Percentiles rank a stretch among this genome's conserved stretches.
Evolutionary conservation across 2,113 vertebrate genomes (phyloP).

Genomic region (Pan paniscus): DNA sequence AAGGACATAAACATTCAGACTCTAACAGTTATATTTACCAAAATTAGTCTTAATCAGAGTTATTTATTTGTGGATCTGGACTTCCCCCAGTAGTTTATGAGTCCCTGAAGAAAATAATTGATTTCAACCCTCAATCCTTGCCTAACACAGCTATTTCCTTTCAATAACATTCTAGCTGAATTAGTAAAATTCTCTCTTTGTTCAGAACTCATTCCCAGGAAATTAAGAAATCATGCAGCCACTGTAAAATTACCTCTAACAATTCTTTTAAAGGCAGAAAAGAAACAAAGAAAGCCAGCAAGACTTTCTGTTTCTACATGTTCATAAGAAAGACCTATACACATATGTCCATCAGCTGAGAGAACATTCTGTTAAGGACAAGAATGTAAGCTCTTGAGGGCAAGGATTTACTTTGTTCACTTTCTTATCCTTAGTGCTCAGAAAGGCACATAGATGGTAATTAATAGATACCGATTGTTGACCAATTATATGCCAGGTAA

Average conservation of each 20-base stretch:
- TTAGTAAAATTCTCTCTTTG: not conserved
- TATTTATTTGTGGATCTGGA: not conserved
- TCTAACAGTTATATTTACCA: not conserved
- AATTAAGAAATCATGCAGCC: not conserved
- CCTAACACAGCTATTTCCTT: not conserved
- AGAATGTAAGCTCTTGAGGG: not conserved
- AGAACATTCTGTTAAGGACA: not conserved
- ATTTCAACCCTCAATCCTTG: not conserved
- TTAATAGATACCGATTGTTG: not conserved
- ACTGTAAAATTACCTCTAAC: not conserved
- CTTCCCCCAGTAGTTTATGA: not conserved
- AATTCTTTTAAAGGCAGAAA: not conserved
- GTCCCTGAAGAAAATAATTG: not conserved
- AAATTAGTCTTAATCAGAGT: not conserved
- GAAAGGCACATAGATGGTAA: not conserved
- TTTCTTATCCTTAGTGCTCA: not conserved
- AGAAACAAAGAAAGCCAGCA: not conserved
- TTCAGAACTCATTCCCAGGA: not conserved
- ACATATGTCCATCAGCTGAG: not conserved
- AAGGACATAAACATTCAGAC: not conserved
- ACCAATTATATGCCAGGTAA: not conserved
- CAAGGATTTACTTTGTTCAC: not conserved
- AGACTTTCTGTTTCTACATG: not conserved
- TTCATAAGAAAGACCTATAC: not conserved
- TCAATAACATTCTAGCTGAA: not conserved